Evolutionary conservation across 64 coral and sea anemone genomes (phyloP), one percentile per base, ranked within the genome.

Genomic region (Actinia equina): DNA sequence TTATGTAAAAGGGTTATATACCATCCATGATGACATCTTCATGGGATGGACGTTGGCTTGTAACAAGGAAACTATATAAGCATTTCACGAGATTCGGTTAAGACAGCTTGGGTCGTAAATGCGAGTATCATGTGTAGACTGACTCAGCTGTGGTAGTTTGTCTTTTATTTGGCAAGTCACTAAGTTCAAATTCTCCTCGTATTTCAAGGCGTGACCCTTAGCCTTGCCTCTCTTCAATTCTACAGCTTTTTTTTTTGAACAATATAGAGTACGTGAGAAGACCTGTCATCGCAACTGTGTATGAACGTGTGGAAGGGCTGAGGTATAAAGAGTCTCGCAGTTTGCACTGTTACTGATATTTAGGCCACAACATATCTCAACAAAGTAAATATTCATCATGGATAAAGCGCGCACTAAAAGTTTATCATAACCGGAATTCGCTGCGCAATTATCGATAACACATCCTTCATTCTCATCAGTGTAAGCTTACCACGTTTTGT

Each of bases 401-500:
- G 57, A 59, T 1, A 69, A 69, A 7, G 22, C 22, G 22, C 22
- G 9, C 5, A 22, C 22, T 26, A 69, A 23, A 69, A 0, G 3
- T 69, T 18, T 69, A 0, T 37, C 30, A 37, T 37, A 37, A 37
- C 30, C 30, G 30, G 30, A 23, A 69, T 23, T 23, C n/a, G 22
- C 62, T 65, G 62, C 62, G 17, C 62, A 65, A 22, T 65, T 4
- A 65, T 23, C 62, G 19, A 65, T 2, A 59, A 20, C 11, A 37
- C 69, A 3, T 5, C 26, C 62, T 13, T 74, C 26, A 30, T 11
- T 10, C n/a, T 52, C 44, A 10, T 49, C 22, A 8, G 19, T 43
- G 17, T 1, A 74, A 20, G 16, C 83, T 85, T 85, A 85, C 83
- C 83, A 85, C 83, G 41, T 85, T 85, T 85, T 85, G 83, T 26